These are phyloP conservation scores for Oryzias celebensis DNA, from an alignment of 2,113 vertebrate genomes.

Conservation along the genomic window DNA sequence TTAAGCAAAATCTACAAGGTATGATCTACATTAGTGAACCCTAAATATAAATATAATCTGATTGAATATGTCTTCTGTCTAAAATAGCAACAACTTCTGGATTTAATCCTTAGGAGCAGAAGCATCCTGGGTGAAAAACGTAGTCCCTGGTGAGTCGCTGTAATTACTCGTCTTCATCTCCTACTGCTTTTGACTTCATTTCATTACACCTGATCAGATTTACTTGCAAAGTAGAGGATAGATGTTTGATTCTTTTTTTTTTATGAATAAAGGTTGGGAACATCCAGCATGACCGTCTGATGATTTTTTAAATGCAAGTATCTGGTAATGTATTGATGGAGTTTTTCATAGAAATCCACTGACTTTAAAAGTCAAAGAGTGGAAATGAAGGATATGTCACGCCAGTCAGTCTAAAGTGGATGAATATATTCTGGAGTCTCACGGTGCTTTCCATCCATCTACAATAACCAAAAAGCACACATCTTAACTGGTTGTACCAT, in stretches of 20 bases:
- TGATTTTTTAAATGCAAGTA: conserved; percentile 32
- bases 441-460: no score
- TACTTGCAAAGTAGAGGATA: conserved; percentile 66
- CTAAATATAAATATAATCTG: no score
- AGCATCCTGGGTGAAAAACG: conserved; percentile 52
- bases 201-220: conserved; percentile 73
- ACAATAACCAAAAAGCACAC: no score
- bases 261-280: conserved; percentile 59
- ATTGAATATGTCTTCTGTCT: conserved; percentile 21
- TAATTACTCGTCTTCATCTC: conserved; percentile 70
- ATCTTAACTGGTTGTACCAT: conserved; percentile 3
- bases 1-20: no score
- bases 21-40: no score
- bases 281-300: conserved; percentile 69
- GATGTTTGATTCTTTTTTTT: conserved; percentile 69
- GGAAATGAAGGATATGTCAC: no score
- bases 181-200: conserved; percentile 71
- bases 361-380: no score
- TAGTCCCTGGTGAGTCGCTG: conserved; percentile 57
- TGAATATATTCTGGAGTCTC: no score
- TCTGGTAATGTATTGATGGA: no score
- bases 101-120: conserved; percentile 39
- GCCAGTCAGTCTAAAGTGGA: no score
- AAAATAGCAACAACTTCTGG: conserved; percentile 27
- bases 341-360: no score